Evolutionary conservation across 2,888 invertebrate genomes (phyloP), one percentile per base, ranked within the genome.

Genomic region (Teleogryllus oceanicus): DNA sequence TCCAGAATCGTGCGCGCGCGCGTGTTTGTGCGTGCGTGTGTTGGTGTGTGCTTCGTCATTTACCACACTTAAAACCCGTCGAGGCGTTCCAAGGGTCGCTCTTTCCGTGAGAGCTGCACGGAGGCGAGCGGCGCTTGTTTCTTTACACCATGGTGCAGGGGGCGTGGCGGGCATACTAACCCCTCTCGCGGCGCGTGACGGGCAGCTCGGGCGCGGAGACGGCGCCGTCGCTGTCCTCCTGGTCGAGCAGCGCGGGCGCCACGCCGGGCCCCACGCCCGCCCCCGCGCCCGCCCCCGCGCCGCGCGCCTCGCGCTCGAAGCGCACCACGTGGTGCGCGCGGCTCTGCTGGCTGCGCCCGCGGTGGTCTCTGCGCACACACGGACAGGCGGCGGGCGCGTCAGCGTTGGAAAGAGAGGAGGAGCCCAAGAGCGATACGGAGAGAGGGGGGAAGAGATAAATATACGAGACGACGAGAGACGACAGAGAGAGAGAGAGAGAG

Each of bases 131-230:
- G 37, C 8, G 37, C 62, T 62, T 62, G 62, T 62, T 62, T 62
- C 62, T 62, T 62, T 20, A 76, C 20, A 76, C 13, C 49, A 24
- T n/a, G 62, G 62, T 20, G 20, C 13, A 50, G 74, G 8, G 62
- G n/a, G 62, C 16, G 62, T 18, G n/a, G 62, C 62, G 13, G 16
- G 62, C 62, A 37, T 37, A 84, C 85, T 86, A 87, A 90, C 92
- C 92, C 89, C 91, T 87, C 84, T 91, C 91, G 83, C 92, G 87
- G 86, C 92, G 85, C 87, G 91, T 87, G 86, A 90, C 86, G 79
- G 94, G 93, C 88, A 94, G 91, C 88, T 95, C 95, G 21, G 94
- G 94, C 24, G 94, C 94, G 78, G 94, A 94, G 81, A 94, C 89
- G 81, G 93, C 93, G 78, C 94, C 94, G 86, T 94, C 94, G 84